Evolutionary conservation across 2,888 invertebrate genomes (phyloP).

Genomic region (Adelognathus sp.): DNA sequence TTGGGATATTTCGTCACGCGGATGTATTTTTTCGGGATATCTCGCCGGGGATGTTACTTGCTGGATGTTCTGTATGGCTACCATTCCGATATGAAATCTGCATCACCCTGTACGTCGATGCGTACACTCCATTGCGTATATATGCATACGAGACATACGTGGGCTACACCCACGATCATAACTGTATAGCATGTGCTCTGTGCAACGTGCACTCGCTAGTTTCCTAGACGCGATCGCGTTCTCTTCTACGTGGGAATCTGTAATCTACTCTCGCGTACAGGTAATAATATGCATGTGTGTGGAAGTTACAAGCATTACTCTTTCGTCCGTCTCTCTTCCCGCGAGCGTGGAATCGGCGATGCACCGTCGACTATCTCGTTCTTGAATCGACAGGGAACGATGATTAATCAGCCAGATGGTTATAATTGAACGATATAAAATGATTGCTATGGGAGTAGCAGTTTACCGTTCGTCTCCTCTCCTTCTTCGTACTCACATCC

Average conservation of each 20-base stretch:
- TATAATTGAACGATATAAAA: slow-evolving; percentile 58
- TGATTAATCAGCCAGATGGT: slow-evolving; percentile 59
- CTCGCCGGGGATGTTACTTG: no score
- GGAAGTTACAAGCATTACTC: background rate
- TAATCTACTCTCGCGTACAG: slow-evolving; percentile 32
- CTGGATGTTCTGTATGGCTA: no score
- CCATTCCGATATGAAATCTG: no score
- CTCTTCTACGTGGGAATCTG: slow-evolving; percentile 49
- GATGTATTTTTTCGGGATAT: no score
- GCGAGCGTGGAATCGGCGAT: background rate
- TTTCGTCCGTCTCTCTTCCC: no score
- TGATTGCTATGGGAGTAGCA: slow-evolving; percentile 48
- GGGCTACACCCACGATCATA: slow-evolving; percentile 47
- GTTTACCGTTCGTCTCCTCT: slow-evolving; percentile 49
- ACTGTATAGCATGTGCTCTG: slow-evolving; percentile 29
- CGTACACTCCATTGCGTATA: background rate
- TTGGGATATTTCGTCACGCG: no score
- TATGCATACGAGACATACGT: background rate
- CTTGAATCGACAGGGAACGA: slow-evolving; percentile 43
- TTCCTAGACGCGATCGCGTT: no score
- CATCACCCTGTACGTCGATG: no score
- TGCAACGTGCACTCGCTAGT: slow-evolving; percentile 36
- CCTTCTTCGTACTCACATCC: background rate
- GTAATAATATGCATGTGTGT: slow-evolving; percentile 4
- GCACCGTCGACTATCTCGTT: slow-evolving; percentile 25